Conservation (phyloP, 2,797 vertebrate species). For the Fringilla coelebs region DNA sequence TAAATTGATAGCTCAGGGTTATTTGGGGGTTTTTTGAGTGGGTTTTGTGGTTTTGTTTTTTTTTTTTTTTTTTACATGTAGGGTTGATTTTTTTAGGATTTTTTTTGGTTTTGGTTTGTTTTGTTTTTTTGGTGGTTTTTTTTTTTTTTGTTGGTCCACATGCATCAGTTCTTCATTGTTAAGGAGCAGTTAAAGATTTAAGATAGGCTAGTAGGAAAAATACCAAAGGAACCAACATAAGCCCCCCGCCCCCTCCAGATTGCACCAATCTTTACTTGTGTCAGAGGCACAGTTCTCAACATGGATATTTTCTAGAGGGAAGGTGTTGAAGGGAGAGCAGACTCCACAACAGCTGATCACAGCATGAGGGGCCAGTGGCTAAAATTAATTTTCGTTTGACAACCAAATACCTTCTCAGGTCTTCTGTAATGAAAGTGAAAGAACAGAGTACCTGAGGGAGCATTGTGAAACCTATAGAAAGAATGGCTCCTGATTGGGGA, state of each 20-base stretch:
- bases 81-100: accelerated
- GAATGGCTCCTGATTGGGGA: accelerated
- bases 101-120: neutral
- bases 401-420: neutral
- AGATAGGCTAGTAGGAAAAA: neutral
- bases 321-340: neutral
- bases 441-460: neutral
- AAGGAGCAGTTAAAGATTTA: neutral
- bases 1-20: neutral
- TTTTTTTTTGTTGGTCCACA: neutral
- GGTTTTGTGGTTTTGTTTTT: neutral
- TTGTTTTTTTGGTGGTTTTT: neutral
- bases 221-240: neutral
- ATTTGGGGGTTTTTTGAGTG: neutral
- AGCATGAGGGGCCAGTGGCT: neutral
- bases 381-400: neutral
- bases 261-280: neutral
- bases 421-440: neutral
- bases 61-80: too few relatives aligned
- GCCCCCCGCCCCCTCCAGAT: accelerated
- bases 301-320: neutral
- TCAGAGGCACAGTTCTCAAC: neutral
- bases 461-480: neutral
- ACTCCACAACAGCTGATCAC: neutral
- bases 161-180: neutral